phyloP scores from a whole-genome alignment of 2,113 vertebrate species.

The Leucopternis melanops region DNA sequence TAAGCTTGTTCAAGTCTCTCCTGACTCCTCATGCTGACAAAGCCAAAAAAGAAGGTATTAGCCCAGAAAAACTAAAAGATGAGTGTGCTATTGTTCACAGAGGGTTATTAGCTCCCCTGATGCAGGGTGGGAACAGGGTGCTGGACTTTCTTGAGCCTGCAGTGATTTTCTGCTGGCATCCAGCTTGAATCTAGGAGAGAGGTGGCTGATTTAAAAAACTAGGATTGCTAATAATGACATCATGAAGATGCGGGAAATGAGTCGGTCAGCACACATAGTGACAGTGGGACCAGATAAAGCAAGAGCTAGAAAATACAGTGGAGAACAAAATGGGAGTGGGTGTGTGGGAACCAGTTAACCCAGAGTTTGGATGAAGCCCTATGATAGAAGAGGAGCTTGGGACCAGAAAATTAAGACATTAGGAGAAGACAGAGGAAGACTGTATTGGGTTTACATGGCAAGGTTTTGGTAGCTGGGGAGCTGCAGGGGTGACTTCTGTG shows the following conservation, averaged over 20 bases:
- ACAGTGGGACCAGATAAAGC: not conserved
- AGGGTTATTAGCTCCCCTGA: not conserved
- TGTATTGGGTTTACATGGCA: not conserved
- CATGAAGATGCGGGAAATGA: not conserved
- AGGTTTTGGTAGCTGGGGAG: not conserved
- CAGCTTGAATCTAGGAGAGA: not conserved
- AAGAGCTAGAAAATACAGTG: not conserved
- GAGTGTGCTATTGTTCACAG: not conserved
- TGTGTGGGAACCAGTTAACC: not conserved
- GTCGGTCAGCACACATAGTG: not conserved
- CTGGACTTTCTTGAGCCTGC: not conserved
- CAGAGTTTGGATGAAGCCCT: not conserved
- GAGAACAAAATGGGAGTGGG: not conserved
- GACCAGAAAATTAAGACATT: not conserved
- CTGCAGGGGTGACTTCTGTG: not conserved
- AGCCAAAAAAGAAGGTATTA: not conserved
- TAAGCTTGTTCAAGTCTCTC: not conserved
- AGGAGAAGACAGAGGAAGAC: not conserved
- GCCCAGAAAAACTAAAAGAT: not conserved
- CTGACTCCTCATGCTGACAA: not conserved
- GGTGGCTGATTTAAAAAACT: not conserved
- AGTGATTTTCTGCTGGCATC: not conserved
- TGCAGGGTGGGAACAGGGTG: not conserved
- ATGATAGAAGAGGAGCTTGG: not conserved
- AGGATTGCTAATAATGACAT: not conserved